A percentile compares a stretch with the other conserved stretches of the same genome.
Conservation (phyloP, 2,888 invertebrate genomes). For the Caenorhabditis macrosperma region DNA sequence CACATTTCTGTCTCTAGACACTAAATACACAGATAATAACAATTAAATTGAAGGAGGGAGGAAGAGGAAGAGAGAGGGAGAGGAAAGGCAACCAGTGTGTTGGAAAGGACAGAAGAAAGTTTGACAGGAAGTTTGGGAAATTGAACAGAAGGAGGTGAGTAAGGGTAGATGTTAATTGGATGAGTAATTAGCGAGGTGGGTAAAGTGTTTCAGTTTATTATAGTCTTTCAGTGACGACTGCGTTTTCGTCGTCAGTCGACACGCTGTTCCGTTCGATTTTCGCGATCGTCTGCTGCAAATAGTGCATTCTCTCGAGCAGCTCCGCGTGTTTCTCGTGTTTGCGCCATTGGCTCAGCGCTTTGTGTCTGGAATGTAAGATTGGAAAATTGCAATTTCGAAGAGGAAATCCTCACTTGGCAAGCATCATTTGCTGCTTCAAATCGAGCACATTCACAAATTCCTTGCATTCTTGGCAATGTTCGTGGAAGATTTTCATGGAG, state of each 20-base stretch:
- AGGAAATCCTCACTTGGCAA: conserved; percentile 30
- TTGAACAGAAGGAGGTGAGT: conserved; percentile 16
- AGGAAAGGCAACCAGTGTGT: conserved; percentile 21
- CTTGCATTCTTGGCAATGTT: conserved; percentile 28
- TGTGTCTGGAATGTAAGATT: conserved; percentile 27
- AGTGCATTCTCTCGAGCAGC: conserved; percentile 33
- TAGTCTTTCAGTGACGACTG: conserved; percentile 19
- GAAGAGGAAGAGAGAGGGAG: background rate
- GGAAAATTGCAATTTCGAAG: background rate
- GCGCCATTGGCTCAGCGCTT: conserved; percentile 11
- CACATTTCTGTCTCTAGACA: conserved; percentile 31
- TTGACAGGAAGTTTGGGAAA: background rate
- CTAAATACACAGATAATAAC: conserved; percentile 48
- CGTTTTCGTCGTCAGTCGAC: conserved; percentile 18
- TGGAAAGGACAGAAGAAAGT: background rate
- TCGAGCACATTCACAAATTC: conserved; percentile 6
- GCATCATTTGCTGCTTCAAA: conserved; percentile 23
- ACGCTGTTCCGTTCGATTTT: conserved; percentile 20
- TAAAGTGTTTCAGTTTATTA: background rate
- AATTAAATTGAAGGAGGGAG: conserved; percentile 17
- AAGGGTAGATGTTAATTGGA: background rate
- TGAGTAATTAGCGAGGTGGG: background rate
- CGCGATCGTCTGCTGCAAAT: conserved; percentile 31
- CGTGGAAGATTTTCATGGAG: conserved; percentile 33
- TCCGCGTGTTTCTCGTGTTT: conserved; percentile 24